Evolutionary conservation across 2,797 vertebrate species (phyloP).

Genomic region (Sebastes vulpes): DNA sequence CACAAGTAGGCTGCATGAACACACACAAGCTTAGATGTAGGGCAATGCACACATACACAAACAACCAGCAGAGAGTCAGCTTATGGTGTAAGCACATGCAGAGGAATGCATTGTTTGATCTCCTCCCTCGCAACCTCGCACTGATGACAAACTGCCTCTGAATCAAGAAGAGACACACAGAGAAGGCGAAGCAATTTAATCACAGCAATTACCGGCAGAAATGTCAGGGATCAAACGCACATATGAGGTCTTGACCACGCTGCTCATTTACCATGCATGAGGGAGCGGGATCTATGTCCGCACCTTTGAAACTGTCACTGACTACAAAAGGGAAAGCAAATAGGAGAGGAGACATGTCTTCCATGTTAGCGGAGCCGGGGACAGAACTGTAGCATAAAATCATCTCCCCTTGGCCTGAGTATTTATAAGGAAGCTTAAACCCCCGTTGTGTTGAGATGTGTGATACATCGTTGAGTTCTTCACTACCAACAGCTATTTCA

Average conservation of each 20-base stretch:
- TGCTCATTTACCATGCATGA: slow-evolving; percentile 45
- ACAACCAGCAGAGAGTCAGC: neutral
- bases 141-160: slow-evolving; percentile 40
- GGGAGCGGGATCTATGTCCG: slow-evolving; percentile 10
- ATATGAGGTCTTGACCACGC: slow-evolving; percentile 25
- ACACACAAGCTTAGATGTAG: neutral
- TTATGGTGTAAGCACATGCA: slow-evolving; percentile 13
- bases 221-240: slow-evolving; percentile 74
- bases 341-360: neutral
- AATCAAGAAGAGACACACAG: slow-evolving; percentile 24
- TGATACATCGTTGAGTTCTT: neutral
- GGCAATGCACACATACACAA: neutral
- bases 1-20: neutral
- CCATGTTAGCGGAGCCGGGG: neutral
- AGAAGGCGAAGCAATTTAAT: slow-evolving; percentile 28
- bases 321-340: slow-evolving; percentile 9
- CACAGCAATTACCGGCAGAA: slow-evolving; percentile 67
- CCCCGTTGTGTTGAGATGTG: neutral
- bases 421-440: neutral
- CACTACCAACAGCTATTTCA: neutral
- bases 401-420: neutral
- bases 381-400: neutral
- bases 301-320: neutral
- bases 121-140: slow-evolving; percentile 16
- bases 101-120: slow-evolving; percentile 48